These are phyloP conservation scores for Ostrea denselamellosa DNA, from an alignment of 1,140 invertebrate species.

Conservation along the genomic window DNA sequence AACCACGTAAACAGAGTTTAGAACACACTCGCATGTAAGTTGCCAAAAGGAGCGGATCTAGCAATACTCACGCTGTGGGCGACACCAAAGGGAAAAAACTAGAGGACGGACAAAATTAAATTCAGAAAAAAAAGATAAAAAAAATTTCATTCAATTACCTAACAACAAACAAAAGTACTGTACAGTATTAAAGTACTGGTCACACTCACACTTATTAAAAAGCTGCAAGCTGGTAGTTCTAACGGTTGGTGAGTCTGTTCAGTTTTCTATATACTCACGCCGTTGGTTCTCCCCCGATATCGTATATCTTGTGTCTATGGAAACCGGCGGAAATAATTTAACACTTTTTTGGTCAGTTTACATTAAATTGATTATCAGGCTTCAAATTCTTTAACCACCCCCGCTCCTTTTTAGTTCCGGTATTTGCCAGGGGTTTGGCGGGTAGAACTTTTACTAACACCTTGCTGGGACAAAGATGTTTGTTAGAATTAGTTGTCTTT, in stretches of 20 bases:
- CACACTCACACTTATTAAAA: neutral
- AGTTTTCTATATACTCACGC: neutral
- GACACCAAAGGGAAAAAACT: neutral
- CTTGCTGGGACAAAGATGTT: neutral
- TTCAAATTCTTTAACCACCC: too few relatives aligned
- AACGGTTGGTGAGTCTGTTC: slow-evolving; percentile 8
- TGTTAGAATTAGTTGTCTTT: neutral
- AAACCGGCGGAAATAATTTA: slow-evolving; percentile 30
- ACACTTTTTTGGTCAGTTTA: neutral
- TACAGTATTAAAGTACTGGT: neutral
- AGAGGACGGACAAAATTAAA: slow-evolving; percentile 17
- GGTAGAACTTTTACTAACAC: neutral
- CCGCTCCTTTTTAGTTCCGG: neutral
- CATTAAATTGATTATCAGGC: neutral
- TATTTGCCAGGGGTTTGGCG: neutral
- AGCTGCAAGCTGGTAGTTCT: neutral
- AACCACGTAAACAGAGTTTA: too few relatives aligned
- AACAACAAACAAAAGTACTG: neutral
- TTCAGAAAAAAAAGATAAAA: neutral
- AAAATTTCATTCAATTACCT: neutral
- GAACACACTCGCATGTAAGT: neutral
- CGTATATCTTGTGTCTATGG: slow-evolving; percentile 27
- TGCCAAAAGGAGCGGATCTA: neutral
- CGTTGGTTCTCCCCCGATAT: slow-evolving; percentile 3
- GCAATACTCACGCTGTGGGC: neutral